These are phyloP conservation scores for Pseudachorutes palmiensis DNA, from an alignment of 1,140 invertebrate genomes.

Conservation along the genomic window DNA sequence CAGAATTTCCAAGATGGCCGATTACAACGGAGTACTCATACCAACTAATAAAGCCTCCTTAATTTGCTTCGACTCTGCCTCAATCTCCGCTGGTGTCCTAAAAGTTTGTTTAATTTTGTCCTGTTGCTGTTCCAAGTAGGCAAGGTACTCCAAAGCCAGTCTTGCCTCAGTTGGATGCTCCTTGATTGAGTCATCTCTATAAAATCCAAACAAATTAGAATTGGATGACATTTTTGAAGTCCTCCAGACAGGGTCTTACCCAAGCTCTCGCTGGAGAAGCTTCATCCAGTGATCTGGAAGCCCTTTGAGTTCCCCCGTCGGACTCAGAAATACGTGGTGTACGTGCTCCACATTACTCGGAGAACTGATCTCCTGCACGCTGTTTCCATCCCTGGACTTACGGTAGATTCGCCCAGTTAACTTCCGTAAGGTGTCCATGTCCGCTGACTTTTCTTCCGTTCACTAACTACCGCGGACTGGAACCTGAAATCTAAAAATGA, in stretches of 20 bases:
- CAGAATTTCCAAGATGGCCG: too few relatives aligned
- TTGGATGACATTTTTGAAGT: not conserved
- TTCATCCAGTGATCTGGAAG: slow-evolving; percentile 66
- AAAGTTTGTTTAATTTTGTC: slow-evolving; percentile 63
- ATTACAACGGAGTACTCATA: too few relatives aligned
- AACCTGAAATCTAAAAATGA: too few relatives aligned
- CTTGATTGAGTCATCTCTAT: slow-evolving; percentile 23
- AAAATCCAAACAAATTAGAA: slow-evolving; percentile 6
- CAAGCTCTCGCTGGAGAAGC: slow-evolving; percentile 77
- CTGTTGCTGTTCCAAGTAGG: slow-evolving; percentile 66
- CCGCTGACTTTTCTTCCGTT: not conserved
- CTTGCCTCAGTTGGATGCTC: slow-evolving; percentile 82
- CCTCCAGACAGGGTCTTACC: slow-evolving; percentile 45
- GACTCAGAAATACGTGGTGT: slow-evolving; percentile 72
- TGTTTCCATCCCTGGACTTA: slow-evolving; percentile 1
- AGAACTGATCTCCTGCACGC: slow-evolving; percentile 44
- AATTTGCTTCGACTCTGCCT: slow-evolving; percentile 67
- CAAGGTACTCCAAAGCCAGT: slow-evolving; percentile 86
- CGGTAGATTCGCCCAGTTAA: not conserved
- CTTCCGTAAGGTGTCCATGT: not conserved
- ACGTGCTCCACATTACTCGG: slow-evolving; percentile 70
- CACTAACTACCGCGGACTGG: too few relatives aligned
- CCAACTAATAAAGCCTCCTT: slow-evolving; percentile 47
- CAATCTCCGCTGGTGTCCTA: slow-evolving; percentile 64
- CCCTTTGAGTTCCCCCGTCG: slow-evolving; percentile 67